phyloP scores from a whole-genome alignment of 1,140 invertebrate genomes.

The Trachymyrmex septentrionalis region DNA sequence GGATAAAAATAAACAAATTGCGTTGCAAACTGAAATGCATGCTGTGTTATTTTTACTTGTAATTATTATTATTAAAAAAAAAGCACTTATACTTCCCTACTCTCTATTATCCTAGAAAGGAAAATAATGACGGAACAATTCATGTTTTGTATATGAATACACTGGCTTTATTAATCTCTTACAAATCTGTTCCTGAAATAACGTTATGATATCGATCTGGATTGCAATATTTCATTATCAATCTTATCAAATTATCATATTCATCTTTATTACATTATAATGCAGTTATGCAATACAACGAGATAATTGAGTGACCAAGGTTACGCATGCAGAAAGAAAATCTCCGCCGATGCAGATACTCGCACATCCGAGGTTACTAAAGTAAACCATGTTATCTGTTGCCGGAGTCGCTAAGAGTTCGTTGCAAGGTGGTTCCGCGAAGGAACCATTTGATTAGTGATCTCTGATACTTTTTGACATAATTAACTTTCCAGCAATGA shows the following conservation, averaged over 20 bases:
- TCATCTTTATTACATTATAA: slow-evolving; percentile 5
- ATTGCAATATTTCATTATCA: neutral
- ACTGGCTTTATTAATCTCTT: neutral
- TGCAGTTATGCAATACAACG: neutral
- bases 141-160: neutral
- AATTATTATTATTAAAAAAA: neutral
- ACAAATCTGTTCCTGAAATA: neutral
- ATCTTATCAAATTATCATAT: neutral
- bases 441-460: neutral
- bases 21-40: neutral
- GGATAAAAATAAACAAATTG: no score
- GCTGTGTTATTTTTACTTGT: neutral
- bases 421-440: neutral
- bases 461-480: neutral
- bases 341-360: neutral
- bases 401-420: no score
- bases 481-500: neutral
- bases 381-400: neutral
- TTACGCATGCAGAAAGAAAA: neutral
- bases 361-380: neutral
- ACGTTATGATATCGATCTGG: neutral
- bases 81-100: neutral
- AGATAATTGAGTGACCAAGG: neutral
- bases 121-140: neutral
- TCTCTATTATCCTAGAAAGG: neutral